These are phyloP conservation scores for Platerodrilus igneus DNA, from an alignment of 2,888 invertebrate genomes.

Conservation along the genomic window DNA sequence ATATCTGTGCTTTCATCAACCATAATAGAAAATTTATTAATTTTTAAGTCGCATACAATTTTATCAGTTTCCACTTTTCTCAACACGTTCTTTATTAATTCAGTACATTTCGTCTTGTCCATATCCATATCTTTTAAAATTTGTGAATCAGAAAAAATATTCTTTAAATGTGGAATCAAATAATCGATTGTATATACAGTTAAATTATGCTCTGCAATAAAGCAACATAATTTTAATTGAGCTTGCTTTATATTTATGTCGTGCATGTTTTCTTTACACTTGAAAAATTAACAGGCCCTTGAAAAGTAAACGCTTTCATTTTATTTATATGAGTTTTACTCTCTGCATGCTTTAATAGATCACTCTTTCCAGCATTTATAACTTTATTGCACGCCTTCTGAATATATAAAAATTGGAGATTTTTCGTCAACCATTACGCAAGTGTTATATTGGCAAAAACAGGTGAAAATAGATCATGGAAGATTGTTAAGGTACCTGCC, in stretches of 20 bases:
- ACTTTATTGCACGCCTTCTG: constrained; percentile 10
- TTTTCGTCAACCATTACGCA: no score
- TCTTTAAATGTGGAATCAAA: constrained; percentile 20
- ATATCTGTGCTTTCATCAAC: constrained; percentile 19
- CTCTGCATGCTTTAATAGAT: constrained; percentile 9
- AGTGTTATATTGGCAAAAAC: no score
- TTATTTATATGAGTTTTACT: constrained; percentile 7
- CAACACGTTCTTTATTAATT: constrained; percentile 23
- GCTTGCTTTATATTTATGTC: constrained; percentile 15
- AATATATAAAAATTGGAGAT: constrained; percentile 1
- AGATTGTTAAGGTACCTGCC: no score
- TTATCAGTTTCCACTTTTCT: constrained; percentile 10
- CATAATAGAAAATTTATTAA: constrained; percentile 18
- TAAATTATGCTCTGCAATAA: constrained; percentile 29
- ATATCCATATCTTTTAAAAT: constrained; percentile 13
- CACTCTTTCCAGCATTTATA: constrained; percentile 11
- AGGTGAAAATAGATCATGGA: no score
- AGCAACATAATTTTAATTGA: constrained; percentile 21
- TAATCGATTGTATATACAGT: constrained; percentile 20
- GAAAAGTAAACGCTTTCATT: constrained; percentile 3
- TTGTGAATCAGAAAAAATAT: constrained; percentile 12
- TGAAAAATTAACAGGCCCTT: not conserved
- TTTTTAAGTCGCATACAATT: constrained; percentile 10
- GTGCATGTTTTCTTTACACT: not conserved
- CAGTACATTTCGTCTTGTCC: constrained; percentile 17